These are phyloP conservation scores for Pipistrellus kuhlii DNA, from an alignment of 2,797 vertebrate genomes.

Conservation along the genomic window DNA sequence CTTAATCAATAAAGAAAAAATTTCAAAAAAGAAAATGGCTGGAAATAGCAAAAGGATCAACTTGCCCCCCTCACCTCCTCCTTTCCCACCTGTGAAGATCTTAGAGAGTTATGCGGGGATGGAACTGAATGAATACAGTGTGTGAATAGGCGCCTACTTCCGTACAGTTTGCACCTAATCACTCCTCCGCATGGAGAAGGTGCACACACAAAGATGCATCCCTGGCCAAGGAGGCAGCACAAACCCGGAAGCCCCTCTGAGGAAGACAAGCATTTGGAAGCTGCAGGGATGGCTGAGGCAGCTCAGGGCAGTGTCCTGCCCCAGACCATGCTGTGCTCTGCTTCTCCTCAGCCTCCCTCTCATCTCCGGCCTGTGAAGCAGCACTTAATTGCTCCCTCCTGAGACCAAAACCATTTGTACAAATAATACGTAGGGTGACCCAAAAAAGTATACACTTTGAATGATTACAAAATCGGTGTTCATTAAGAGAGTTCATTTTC, in stretches of 20 bases:
- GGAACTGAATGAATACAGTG: background rate
- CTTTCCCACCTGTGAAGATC: background rate
- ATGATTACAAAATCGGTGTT: too few species aligned
- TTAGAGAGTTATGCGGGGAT: background rate
- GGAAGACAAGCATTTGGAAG: background rate
- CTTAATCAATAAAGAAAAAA: too few species aligned
- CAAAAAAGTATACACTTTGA: too few species aligned
- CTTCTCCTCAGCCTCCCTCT: background rate
- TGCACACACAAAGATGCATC: background rate
- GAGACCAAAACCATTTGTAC: background rate
- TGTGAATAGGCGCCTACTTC: background rate
- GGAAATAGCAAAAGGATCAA: too few species aligned
- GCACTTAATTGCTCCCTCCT: background rate
- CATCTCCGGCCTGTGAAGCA: background rate
- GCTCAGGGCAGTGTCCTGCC: background rate
- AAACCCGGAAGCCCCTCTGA: background rate
- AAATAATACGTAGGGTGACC: background rate
- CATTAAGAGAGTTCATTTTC: too few species aligned
- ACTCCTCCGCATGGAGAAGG: background rate
- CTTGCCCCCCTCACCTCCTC: too few species aligned
- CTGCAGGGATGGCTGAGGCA: background rate
- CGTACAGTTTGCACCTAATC: background rate
- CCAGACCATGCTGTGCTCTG: background rate
- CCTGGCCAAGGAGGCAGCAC: background rate
- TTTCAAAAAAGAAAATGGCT: background rate